Evolutionary conservation across 2,113 vertebrate genomes (phyloP).

Genomic region (human): DNA sequence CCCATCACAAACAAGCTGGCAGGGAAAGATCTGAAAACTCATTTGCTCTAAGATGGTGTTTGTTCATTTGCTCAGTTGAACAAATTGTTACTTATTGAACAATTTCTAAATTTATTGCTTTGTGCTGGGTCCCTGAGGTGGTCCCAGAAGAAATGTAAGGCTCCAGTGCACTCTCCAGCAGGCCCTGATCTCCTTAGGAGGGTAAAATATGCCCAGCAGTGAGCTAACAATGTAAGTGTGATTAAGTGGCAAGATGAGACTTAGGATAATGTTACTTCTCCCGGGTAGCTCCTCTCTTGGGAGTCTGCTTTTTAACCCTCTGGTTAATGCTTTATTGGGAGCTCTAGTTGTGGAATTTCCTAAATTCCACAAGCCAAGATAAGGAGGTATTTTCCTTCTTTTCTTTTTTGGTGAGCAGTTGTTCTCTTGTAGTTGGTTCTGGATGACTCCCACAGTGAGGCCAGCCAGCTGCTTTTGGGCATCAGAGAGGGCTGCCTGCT

Average conservation of each 20-base stretch:
- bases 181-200: background rate
- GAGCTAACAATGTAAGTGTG: background rate
- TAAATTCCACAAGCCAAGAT: background rate
- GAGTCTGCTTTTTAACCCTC: slow-evolving; percentile 12
- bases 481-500: accelerated
- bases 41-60: background rate
- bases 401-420: background rate
- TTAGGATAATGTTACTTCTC: slow-evolving; percentile 20
- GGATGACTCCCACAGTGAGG: background rate
- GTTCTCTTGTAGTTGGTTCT: background rate
- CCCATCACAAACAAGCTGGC: background rate
- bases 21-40: background rate
- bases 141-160: background rate
- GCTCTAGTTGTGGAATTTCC: background rate
- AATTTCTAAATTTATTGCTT: background rate
- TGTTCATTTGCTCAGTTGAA: background rate
- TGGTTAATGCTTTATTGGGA: background rate
- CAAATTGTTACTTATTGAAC: background rate
- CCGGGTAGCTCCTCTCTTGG: background rate
- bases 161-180: background rate
- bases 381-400: background rate
- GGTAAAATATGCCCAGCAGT: background rate
- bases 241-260: slow-evolving; percentile 18
- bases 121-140: background rate
- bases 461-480: background rate